A percentile compares a stretch with the other conserved stretches of the same genome.
Conservation (phyloP, 1,140 invertebrate species). For the Manduca sexta region DNA sequence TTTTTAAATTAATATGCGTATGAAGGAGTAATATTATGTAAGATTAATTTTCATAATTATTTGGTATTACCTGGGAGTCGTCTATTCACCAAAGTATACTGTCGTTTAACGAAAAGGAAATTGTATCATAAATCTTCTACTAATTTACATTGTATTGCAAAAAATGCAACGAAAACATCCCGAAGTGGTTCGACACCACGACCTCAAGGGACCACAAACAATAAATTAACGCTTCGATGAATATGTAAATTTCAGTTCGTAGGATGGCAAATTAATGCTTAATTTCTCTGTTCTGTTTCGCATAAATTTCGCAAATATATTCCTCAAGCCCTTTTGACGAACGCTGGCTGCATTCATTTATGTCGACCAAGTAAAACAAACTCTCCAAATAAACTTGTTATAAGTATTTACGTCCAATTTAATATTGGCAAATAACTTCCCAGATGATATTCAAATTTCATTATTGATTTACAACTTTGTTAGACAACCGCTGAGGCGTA, state of each 20-base stretch:
- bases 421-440: constrained; percentile 16
- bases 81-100: too few relatives aligned
- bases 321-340: constrained; percentile 39
- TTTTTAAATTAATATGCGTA: too few relatives aligned
- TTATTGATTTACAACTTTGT: neutral
- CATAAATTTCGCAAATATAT: constrained; percentile 49
- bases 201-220: constrained; percentile 34
- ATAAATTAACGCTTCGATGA: constrained; percentile 45
- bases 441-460: constrained; percentile 5
- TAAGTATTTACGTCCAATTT: constrained; percentile 19
- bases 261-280: constrained; percentile 54
- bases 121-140: too few relatives aligned
- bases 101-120: too few relatives aligned
- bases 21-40: too few relatives aligned
- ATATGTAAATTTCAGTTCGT: constrained; percentile 50
- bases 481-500: too few relatives aligned
- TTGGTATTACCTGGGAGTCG: too few relatives aligned
- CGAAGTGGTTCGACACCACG: neutral
- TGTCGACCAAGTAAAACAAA: constrained; percentile 33
- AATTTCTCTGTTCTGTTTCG: constrained; percentile 44
- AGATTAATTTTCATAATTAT: too few relatives aligned
- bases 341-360: constrained; percentile 26
- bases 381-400: constrained; percentile 22
- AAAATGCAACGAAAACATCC: neutral
- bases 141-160: neutral